Base-by-base conservation (phyloP, 2,888 invertebrate species). In the Drosophila planitibia region DNA sequence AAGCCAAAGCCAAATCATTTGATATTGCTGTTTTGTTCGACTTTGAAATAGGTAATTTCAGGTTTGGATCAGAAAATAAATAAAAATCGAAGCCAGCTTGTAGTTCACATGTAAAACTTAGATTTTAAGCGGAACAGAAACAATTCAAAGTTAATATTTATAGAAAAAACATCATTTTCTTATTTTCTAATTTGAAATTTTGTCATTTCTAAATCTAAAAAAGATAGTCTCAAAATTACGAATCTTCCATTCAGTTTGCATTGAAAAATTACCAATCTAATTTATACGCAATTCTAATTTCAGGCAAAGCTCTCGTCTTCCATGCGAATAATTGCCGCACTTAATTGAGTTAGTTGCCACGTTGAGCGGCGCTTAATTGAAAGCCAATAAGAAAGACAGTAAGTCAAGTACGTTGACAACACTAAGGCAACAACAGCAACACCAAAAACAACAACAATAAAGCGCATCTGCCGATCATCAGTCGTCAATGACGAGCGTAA, bases 331-430 rank as follows among this genome's bases (percentile, higher is more conserved):
- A 25, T 51, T 32, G 7, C 14, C 2, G n/a, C 44, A 25, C 19
- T 30, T 77, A 81, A 81, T 81, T 81, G 30, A 64, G 37, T 74
- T 66, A 76, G 66, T 67, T 58, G 41, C 22, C 59, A 47, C 47
- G 59, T 44, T 68, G 54, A 68, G 47, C 41, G 62, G 49, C 57
- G 67, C 59, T 47, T 74, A 78, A 81, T 81, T 81, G 60, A 74
- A 79, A 70, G 41, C 44, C 70, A 74, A 81, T 71, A 70, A 70
- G 25, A 73, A 53, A 58, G 52, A 58, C 49, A 73, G 55, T 74
- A 68, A 81, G 60, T 73, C 75, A 69, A 81, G 66, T 67, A 70
- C 64, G 61, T 39, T n/a, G 51, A 57, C 25, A 59, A 16, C 47
- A 47, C 47, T 25, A 9, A 47, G 25, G 47, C 25, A 16, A 53